phyloP scores from a whole-genome alignment of 2,113 vertebrate species.

The Australoheros scitulus region DNA sequence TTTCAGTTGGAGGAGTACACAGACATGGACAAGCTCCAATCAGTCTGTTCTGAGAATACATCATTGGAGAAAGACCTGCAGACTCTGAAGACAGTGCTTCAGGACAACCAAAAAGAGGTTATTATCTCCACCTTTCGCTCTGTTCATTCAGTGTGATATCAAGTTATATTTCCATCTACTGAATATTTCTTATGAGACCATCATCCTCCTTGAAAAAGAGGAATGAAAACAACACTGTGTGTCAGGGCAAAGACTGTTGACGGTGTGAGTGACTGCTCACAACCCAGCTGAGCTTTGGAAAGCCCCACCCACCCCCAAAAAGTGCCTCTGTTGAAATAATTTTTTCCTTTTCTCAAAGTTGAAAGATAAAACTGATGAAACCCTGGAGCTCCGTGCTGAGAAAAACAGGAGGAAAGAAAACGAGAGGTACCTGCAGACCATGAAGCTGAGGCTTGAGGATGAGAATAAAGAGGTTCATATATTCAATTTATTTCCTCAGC shows the following conservation, averaged over 20 bases:
- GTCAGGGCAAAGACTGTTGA: not conserved
- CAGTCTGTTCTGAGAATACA: not conserved
- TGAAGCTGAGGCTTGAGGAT: not conserved
- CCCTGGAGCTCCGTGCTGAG: not conserved
- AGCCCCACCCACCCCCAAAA: rapidly evolving
- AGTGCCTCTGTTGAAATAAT: not conserved
- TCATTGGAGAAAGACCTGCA: not conserved
- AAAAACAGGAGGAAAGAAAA: not conserved
- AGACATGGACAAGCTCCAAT: not conserved
- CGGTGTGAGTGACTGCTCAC: rapidly evolving
- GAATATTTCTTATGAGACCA: not conserved
- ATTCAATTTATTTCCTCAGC: too few species aligned
- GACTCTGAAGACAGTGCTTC: not conserved
- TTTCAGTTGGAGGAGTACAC: not conserved
- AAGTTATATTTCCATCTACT: not conserved
- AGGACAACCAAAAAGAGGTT: not conserved
- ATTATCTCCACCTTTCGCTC: not conserved
- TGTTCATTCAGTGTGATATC: rapidly evolving
- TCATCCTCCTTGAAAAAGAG: not conserved
- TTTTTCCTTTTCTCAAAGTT: not conserved
- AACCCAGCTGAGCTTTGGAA: rapidly evolving
- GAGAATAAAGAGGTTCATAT: not conserved
- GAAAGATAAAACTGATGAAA: rapidly evolving
- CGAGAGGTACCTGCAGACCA: not conserved
- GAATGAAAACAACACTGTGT: too few species aligned